phyloP scores from a whole-genome alignment of 2,888 invertebrate genomes.

The Cosmorhoe ocellata region DNA sequence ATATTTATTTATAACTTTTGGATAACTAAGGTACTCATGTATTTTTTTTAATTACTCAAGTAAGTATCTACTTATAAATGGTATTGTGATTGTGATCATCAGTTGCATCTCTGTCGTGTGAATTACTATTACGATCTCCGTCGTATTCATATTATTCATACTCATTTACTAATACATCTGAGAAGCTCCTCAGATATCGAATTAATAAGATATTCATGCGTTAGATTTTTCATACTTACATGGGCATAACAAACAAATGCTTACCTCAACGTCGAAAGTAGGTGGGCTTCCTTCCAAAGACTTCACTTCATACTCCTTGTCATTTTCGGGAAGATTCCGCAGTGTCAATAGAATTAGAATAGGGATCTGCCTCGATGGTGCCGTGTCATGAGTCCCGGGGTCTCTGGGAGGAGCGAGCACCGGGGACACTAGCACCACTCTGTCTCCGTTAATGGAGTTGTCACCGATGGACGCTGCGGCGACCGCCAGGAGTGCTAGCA shows the following conservation, averaged over 20 bases:
- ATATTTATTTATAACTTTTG: no score
- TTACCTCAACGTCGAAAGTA: constrained; percentile 69
- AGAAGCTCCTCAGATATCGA: no score
- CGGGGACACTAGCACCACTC: constrained; percentile 67
- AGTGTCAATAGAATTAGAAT: constrained; percentile 65
- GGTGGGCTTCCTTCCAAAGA: constrained; percentile 61
- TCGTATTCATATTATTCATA: no score
- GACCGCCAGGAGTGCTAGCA: constrained; percentile 54
- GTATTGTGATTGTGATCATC: no score
- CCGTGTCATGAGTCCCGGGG: constrained; percentile 58
- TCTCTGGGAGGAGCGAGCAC: constrained; percentile 71
- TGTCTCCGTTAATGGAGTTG: constrained; percentile 61
- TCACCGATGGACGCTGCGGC: constrained; percentile 59
- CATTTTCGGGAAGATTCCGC: constrained; percentile 42
- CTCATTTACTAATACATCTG: no score
- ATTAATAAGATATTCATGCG: no score
- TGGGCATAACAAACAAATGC: constrained; percentile 46
- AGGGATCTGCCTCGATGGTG: constrained; percentile 70
- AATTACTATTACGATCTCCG: no score
- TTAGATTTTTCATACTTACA: constrained; percentile 61
- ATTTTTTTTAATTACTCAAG: no score
- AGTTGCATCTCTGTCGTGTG: no score
- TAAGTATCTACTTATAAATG: no score
- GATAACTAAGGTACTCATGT: no score
- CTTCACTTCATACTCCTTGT: constrained; percentile 58